Conservation (phyloP, 2,888 invertebrate genomes). For the Cephus pygmeus region DNA sequence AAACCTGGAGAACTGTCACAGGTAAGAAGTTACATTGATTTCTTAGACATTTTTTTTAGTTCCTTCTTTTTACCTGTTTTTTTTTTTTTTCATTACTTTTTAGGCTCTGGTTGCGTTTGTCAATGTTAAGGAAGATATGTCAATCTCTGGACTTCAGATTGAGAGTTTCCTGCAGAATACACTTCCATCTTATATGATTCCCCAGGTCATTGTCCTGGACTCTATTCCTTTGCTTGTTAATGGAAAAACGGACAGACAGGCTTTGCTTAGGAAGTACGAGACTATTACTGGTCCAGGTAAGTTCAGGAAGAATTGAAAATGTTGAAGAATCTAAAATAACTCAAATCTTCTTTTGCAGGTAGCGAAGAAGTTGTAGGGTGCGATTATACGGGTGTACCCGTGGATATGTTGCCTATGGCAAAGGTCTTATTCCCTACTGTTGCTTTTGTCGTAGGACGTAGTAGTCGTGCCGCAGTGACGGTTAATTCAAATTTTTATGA, state of each 20-base stretch:
- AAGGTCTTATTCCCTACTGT: constrained; percentile 80
- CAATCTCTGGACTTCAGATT: constrained; percentile 70
- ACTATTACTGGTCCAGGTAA: constrained; percentile 77
- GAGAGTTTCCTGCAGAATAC: constrained; percentile 74
- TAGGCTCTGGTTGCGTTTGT: constrained; percentile 80
- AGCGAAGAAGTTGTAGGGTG: constrained; percentile 72
- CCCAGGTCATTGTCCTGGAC: constrained; percentile 78
- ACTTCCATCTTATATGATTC: constrained; percentile 83
- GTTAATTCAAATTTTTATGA: constrained; percentile 82
- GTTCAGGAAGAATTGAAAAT: constrained; percentile 22
- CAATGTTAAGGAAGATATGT: constrained; percentile 63
- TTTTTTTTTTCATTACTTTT: constrained; percentile 66
- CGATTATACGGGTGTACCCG: constrained; percentile 75
- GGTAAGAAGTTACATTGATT: constrained; percentile 45
- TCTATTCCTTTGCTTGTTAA: constrained; percentile 85
- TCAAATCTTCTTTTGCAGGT: constrained; percentile 64
- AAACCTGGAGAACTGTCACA: constrained; percentile 74
- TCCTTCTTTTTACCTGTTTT: not conserved
- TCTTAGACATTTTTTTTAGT: not conserved
- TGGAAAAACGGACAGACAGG: constrained; percentile 88
- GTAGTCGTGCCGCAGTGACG: constrained; percentile 73
- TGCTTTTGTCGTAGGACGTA: constrained; percentile 76
- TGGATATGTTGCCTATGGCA: constrained; percentile 72
- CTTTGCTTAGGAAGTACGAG: constrained; percentile 79
- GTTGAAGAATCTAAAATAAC: not conserved